These are phyloP conservation scores for Hemiscyllium ocellatum DNA, from an alignment of 2,113 vertebrate species.

Conservation along the genomic window DNA sequence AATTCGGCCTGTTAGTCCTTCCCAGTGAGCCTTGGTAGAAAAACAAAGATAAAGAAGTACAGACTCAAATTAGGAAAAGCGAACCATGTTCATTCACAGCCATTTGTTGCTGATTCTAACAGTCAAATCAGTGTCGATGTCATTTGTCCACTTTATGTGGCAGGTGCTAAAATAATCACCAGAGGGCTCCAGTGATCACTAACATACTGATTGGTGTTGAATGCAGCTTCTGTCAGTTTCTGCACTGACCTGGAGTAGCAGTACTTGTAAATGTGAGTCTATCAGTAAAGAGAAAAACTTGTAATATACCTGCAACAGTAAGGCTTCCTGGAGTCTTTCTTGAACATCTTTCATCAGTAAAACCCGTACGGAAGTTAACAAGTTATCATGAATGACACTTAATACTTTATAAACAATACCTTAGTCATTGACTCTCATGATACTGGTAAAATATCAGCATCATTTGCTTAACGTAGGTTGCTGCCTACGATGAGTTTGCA, in stretches of 20 bases:
- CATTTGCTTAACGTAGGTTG: neutral
- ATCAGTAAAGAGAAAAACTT: neutral
- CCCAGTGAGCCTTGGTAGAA: constrained; percentile 83
- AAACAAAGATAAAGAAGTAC: constrained; percentile 41
- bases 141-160: neutral
- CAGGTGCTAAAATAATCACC: neutral
- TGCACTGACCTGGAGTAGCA: neutral
- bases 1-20: constrained; percentile 95
- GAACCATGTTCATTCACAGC: constrained; percentile 38
- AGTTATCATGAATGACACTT: neutral
- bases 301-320: neutral
- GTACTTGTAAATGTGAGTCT: neutral
- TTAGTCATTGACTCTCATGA: neutral
- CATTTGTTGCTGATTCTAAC: neutral
- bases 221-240: neutral
- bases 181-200: neutral
- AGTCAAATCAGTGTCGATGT: neutral
- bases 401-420: neutral
- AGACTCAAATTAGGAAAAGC: neutral
- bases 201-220: neutral
- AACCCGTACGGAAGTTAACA: neutral
- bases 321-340: neutral
- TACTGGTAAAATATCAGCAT: neutral
- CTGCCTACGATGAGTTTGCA: neutral
- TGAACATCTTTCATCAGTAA: neutral